Percentiles rank a stretch among this genome's conserved stretches.
These are phyloP conservation scores for Diplodus sargus DNA, from an alignment of 2,797 vertebrate genomes.

Conservation along the genomic window DNA sequence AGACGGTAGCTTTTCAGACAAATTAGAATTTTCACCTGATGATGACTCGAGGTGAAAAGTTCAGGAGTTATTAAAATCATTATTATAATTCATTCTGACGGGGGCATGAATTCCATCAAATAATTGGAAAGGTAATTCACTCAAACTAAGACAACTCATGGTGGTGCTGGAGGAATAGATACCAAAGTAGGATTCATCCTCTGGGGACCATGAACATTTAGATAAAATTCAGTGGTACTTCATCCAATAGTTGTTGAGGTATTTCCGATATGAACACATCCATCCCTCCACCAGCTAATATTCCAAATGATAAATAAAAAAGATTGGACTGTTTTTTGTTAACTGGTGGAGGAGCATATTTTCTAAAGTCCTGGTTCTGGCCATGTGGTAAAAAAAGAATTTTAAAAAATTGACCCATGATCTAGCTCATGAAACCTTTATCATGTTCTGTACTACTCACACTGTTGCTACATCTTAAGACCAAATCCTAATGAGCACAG, in stretches of 20 bases:
- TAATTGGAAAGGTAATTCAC: too few relatives aligned
- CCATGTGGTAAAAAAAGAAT: not conserved
- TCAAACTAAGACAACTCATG: too few relatives aligned
- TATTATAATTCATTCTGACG: not conserved
- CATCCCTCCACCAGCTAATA: not conserved
- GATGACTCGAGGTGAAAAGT: not conserved
- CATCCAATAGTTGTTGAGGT: too few relatives aligned
- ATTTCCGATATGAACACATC: too few relatives aligned
- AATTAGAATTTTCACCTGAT: not conserved
- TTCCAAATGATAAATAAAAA: not conserved
- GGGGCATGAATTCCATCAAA: too few relatives aligned
- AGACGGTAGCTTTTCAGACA: too few relatives aligned
- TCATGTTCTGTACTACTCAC: conserved; percentile 3
- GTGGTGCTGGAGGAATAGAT: too few relatives aligned
- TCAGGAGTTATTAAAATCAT: not conserved
- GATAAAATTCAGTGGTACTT: too few relatives aligned
- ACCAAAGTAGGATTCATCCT: too few relatives aligned
- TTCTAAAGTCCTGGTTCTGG: not conserved
- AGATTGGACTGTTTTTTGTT: not conserved
- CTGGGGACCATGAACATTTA: too few relatives aligned
- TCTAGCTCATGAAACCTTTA: conserved; percentile 1
- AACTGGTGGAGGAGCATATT: too few relatives aligned
- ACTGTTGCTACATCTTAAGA: not conserved
- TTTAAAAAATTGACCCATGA: not conserved
- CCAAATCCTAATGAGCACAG: conserved; percentile 2